phyloP scores from a whole-genome alignment of 1,140 invertebrate genomes.

The Drosophila lowei region DNA sequence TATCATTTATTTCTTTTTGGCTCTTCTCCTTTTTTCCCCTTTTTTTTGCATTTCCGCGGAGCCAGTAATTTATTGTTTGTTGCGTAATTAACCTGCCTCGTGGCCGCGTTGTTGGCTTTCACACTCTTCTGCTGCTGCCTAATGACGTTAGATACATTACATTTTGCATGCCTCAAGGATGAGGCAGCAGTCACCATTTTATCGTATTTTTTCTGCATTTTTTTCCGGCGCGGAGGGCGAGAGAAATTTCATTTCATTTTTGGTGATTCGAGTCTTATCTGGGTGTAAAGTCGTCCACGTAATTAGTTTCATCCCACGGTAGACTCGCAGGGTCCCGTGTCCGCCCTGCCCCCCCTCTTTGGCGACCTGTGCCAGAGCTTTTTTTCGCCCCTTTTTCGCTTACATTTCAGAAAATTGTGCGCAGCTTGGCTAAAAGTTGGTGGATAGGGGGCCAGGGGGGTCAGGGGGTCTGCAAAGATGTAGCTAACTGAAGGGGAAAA shows the following conservation, averaged over 20 bases:
- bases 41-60: conserved; percentile 43
- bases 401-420: conserved; percentile 73
- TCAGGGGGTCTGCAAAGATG: no score
- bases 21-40: not conserved
- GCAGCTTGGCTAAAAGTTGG: conserved; percentile 49
- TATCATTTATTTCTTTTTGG: not conserved
- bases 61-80: conserved; percentile 78
- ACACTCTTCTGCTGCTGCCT: conserved; percentile 50
- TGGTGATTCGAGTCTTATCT: conserved; percentile 76
- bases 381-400: conserved; percentile 48
- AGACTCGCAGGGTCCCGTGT: not conserved
- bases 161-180: conserved; percentile 16
- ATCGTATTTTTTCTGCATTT: not conserved
- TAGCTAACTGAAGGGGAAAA: not conserved
- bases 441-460: not conserved
- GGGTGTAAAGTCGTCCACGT: conserved; percentile 70
- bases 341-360: not conserved
- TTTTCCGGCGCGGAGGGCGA: not conserved
- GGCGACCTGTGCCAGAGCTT: conserved; percentile 39
- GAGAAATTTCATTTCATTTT: conserved; percentile 60
- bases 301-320: conserved; percentile 68
- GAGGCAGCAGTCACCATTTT: not conserved
- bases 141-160: conserved; percentile 66
- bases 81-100: conserved; percentile 73
- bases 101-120: conserved; percentile 62